A percentile compares a stretch with the other conserved stretches of the same genome.
Conservation (phyloP, 2,888 invertebrate genomes). For the Adelognathus sp. region DNA sequence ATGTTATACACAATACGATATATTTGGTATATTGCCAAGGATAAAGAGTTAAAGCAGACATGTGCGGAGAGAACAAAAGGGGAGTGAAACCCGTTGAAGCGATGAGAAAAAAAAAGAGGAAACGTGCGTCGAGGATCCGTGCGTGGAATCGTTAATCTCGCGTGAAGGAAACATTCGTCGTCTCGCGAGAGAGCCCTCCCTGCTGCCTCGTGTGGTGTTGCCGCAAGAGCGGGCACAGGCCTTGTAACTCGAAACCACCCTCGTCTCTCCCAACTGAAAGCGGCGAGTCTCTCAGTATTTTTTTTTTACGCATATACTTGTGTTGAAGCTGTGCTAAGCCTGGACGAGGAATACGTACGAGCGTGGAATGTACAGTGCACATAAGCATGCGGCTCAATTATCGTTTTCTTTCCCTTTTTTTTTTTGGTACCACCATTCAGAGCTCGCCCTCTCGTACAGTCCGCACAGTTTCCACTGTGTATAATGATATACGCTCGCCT, state of each 20-base stretch:
- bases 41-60: too few species aligned
- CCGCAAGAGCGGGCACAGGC: slow-evolving; percentile 62
- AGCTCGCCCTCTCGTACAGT: background rate
- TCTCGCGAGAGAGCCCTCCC: too few species aligned
- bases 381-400: background rate
- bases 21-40: too few species aligned
- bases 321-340: background rate
- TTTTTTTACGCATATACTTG: background rate
- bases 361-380: background rate
- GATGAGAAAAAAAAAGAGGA: slow-evolving; percentile 44
- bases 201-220: slow-evolving; percentile 55
- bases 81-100: slow-evolving; percentile 22
- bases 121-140: slow-evolving; percentile 48
- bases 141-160: slow-evolving; percentile 73
- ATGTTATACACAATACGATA: too few species aligned
- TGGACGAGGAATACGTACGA: background rate
- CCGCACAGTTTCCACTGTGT: background rate
- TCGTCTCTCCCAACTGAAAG: slow-evolving; percentile 48
- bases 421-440: background rate
- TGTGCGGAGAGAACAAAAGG: background rate
- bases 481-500: background rate
- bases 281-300: background rate
- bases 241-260: slow-evolving; percentile 67
- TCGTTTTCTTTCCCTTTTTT: background rate
- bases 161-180: slow-evolving; percentile 73